Evolutionary conservation across 2,113 vertebrate species (phyloP), one percentile per base, ranked within the genome.

Genomic region (Semicossyphus pulcher): DNA sequence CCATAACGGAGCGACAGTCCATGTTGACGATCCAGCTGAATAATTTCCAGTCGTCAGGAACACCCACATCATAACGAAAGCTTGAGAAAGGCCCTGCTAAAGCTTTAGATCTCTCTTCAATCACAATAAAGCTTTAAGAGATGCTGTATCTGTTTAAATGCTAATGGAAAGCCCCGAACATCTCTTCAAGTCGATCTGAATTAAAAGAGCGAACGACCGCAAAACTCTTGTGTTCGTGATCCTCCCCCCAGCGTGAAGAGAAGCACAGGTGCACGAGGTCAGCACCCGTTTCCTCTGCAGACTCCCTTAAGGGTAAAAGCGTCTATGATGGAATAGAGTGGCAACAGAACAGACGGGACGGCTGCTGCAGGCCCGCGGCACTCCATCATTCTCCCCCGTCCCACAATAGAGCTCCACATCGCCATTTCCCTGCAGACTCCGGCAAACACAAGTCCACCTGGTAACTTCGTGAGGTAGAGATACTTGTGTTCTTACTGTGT

Each of bases 31-130:
- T 94, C 91, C 89, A 86, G 91, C 94, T 78, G 93, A 94, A 94
- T 95, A 92, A 94, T 95, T 95, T 96, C 95, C 96, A 95, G 95
- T 96, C 94, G 95, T 96, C 94, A 95, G 90, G 93, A 92, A 93
- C 89, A 94, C 93, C 92, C 93, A 79, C 83, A 86, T 92, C 81
- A 91, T 75, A 86, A 93, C 86, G 83, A 80, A 86, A 84, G 86
- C 78, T 65, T 62, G 70, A 85, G 72, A 70, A 68, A 72, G 42
- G 67, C 72, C 4, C 36, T 76, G 75, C 88, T 85, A 63, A 86
- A 93, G 92, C 91, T 91, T 68, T 80, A 91, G 91, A 94, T 95
- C 94, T n/a, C 93, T 93, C 92, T 93, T 93, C 94, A 93, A 87
- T 94, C 93, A 95, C 91, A 88, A 92, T 93, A 91, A 90, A 86